Evolutionary conservation across 1,140 invertebrate genomes (phyloP), one percentile per base, ranked within the genome.

Genomic region (Penaeus chinensis): DNA sequence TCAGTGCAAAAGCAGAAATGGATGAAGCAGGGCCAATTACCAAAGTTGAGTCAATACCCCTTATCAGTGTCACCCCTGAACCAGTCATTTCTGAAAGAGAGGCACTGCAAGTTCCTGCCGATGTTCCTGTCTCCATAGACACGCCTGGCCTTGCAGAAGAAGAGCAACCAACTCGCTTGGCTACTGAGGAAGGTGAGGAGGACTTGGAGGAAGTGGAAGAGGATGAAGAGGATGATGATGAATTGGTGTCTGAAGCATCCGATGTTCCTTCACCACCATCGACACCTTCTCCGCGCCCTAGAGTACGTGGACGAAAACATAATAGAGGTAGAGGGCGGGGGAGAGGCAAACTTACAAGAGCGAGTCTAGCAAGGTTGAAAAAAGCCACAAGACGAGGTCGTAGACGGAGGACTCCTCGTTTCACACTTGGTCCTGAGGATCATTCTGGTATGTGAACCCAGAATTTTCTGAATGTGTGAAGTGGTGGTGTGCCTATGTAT

Each of bases 381-480:
- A 82, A 63, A 60, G 80, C 61, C 19, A 65, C 78, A 61, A 27
- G 86, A 32, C 16, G 86, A 61, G 86, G 86, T 24, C 66, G 86
- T 16, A 66, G 86, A 61, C 66, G 86, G 13, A 87, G 86, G 71
- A 83, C 79, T 16, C 69, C 80, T 24, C 37, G 86, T 18, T 87
- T 83, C 32, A 87, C 69, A 11, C 42, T 87, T 20, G 86, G 78
- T 16, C 86, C 86, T 60, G 86, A 87, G 76, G 86, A 87, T 37
- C 77, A 83, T 63, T 87, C 86, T 47, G 86, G 86, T 87, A 24
- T 37, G 84, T 78, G 24, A 54, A 16, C 54, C 54, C 71, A 27
- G 42, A 76, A 19, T 16, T 22, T 37, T 42, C 42, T 69, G 32
- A n/a, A 47, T 71, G 66, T 32, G 71, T 13, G 42, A 32, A 27